A percentile compares a stretch with the other conserved stretches of the same genome.
phyloP scores from a whole-genome alignment of 2,888 invertebrate species.

The Augochlorella aurata region DNA sequence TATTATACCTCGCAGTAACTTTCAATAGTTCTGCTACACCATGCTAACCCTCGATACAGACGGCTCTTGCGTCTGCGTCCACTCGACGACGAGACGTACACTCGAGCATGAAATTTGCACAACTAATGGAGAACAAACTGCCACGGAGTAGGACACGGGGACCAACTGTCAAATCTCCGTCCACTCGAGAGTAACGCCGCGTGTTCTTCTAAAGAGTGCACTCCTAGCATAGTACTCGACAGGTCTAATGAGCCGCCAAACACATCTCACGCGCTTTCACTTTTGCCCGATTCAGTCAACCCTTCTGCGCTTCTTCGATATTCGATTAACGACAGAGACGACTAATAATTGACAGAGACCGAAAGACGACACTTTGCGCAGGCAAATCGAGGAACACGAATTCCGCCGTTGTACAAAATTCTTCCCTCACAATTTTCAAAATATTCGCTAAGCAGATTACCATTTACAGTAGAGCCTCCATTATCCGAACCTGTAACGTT shows the following conservation, averaged over 20 bases:
- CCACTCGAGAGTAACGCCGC: neutral
- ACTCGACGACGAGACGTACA: neutral
- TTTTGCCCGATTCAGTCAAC: neutral
- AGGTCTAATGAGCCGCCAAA: conserved; percentile 3
- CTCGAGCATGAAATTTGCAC: conserved; percentile 6
- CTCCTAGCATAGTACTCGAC: conserved; percentile 8
- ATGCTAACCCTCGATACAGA: neutral
- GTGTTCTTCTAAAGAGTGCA: neutral
- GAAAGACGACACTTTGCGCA: too few species aligned
- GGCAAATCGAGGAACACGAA: too few species aligned
- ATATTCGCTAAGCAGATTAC: too few species aligned
- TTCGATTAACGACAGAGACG: too few species aligned
- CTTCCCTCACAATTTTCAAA: too few species aligned
- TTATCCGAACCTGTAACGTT: too few species aligned
- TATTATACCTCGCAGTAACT: neutral
- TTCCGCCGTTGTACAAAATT: too few species aligned
- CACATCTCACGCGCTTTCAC: neutral
- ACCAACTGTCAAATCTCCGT: conserved; percentile 9
- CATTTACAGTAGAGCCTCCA: too few species aligned
- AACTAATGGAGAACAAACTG: conserved; percentile 10
- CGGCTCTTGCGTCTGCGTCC: neutral
- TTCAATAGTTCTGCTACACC: neutral
- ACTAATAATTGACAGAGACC: too few species aligned
- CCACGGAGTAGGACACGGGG: conserved; percentile 2
- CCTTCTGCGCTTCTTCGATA: neutral